These are phyloP conservation scores for Parelbella ahira DNA, from an alignment of 2,888 invertebrate genomes.

Conservation along the genomic window DNA sequence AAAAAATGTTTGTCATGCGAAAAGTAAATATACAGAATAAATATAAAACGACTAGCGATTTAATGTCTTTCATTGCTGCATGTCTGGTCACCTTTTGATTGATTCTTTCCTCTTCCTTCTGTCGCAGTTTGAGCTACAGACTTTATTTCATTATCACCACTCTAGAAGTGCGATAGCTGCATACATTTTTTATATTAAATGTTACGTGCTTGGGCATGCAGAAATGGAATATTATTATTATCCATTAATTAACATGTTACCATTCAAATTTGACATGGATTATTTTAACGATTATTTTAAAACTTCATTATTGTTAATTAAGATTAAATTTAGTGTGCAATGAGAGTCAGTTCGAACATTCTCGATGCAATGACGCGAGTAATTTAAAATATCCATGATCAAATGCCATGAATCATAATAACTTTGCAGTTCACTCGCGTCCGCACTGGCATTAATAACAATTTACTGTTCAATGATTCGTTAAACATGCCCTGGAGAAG, in stretches of 20 bases:
- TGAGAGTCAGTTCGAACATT: no score
- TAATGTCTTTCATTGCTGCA: slow-evolving; percentile 65
- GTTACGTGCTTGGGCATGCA: slow-evolving; percentile 79
- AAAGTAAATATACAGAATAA: no score
- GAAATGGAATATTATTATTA: slow-evolving; percentile 73
- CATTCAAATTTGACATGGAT: slow-evolving; percentile 47
- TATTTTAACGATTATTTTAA: no score
- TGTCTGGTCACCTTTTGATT: slow-evolving; percentile 76
- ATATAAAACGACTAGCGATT: no score
- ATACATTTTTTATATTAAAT: slow-evolving; percentile 60
- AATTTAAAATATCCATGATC: slow-evolving; percentile 50
- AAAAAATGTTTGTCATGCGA: no score
- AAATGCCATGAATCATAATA: slow-evolving; percentile 60
- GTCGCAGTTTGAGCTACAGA: slow-evolving; percentile 54
- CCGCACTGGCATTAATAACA: slow-evolving; percentile 69
- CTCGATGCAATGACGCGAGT: slow-evolving; percentile 13
- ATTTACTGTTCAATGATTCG: slow-evolving; percentile 40
- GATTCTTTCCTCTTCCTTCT: slow-evolving; percentile 38
- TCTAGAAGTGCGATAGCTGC: slow-evolving; percentile 54
- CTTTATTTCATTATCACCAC: slow-evolving; percentile 43
- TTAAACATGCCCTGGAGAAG: slow-evolving; percentile 35
- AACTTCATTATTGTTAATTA: no score
- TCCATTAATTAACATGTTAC: slow-evolving; percentile 45
- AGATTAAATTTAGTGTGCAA: background rate
- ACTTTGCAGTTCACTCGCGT: slow-evolving; percentile 61